Conservation (phyloP, 2,113 vertebrate genomes). For the Isurus oxyrinchus region DNA sequence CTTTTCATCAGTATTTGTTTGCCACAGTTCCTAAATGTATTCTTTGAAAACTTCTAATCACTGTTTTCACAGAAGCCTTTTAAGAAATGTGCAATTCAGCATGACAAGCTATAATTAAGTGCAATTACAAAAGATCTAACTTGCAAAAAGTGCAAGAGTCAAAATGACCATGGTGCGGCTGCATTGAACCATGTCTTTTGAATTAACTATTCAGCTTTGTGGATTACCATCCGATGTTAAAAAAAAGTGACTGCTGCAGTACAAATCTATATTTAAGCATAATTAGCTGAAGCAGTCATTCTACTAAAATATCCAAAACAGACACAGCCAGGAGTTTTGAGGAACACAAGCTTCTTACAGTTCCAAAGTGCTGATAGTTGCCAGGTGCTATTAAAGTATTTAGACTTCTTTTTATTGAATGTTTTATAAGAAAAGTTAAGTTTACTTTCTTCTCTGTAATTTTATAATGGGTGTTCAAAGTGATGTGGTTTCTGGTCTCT, state of each 20-base stretch:
- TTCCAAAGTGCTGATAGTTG: not conserved
- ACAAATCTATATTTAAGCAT: not conserved
- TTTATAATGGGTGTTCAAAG: not conserved
- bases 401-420: not conserved
- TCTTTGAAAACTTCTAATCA: not conserved
- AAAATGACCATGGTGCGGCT: not conserved
- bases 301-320: not conserved
- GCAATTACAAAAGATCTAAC: not conserved
- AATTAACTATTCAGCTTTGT: not conserved
- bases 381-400: not conserved
- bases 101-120: not conserved
- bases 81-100: not conserved
- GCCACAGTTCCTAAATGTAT: not conserved
- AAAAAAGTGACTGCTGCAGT: not conserved
- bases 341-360: not conserved
- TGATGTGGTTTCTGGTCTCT: not conserved
- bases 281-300: not conserved
- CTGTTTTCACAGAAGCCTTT: not conserved
- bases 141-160: not conserved
- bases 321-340: not conserved
- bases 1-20: not conserved
- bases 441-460: not conserved
- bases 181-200: not conserved
- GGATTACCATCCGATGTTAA: not conserved
- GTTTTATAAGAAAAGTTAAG: not conserved